Conservation (phyloP, 2,888 invertebrate genomes). For the Drosophila vallismaia region DNA sequence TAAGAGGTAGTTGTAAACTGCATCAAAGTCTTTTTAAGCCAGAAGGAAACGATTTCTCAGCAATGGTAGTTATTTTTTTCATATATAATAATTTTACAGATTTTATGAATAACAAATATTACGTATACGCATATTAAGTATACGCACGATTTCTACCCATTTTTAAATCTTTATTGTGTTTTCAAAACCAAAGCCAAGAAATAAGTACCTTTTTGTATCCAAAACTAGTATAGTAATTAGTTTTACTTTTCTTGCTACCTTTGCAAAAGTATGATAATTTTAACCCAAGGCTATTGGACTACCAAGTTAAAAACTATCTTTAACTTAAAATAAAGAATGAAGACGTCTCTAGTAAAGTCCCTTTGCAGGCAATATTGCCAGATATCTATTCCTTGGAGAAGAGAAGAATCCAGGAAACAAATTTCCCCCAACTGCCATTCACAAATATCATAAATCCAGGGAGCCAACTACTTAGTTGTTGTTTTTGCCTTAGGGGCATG, state of each 20-base stretch:
- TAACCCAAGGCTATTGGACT: not conserved
- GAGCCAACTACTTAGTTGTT: constrained; percentile 42
- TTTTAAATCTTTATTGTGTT: no score
- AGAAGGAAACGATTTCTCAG: not conserved
- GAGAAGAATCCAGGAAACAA: constrained; percentile 4
- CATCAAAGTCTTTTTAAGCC: not conserved
- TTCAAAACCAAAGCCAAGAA: no score
- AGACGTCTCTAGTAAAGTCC: constrained; percentile 2
- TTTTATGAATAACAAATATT: not conserved
- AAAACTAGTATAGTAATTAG: no score
- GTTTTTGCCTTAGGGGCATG: constrained; percentile 39
- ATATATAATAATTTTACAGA: no score
- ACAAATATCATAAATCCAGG: constrained; percentile 52
- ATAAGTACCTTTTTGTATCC: no score
- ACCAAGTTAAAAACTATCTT: constrained; percentile 3
- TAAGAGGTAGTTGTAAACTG: constrained; percentile 6
- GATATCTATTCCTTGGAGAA: constrained; percentile 24
- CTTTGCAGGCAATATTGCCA: no score
- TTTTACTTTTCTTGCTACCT: no score
- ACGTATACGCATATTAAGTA: not conserved
- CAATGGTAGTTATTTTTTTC: no score
- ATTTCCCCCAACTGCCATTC: constrained; percentile 27
- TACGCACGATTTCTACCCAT: no score
- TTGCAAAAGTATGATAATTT: no score
- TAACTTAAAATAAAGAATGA: not conserved